phyloP scores from a whole-genome alignment of 1,140 invertebrate genomes.

The Drosophila quadrilineata region DNA sequence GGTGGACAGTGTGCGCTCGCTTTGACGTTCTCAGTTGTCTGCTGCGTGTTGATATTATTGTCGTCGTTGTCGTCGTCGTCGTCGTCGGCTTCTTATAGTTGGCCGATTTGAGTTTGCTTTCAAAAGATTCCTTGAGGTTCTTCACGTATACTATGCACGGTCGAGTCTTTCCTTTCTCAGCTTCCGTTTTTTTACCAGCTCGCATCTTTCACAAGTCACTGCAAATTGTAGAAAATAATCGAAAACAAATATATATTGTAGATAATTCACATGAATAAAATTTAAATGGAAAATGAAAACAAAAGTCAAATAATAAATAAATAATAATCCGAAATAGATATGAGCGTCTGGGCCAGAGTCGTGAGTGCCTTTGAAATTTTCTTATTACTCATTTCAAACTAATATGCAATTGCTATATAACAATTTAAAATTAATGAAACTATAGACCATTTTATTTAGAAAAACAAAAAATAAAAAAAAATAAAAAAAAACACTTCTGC shows the following conservation, averaged over 20 bases:
- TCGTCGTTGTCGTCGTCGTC: no score
- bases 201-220: constrained; percentile 69
- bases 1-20: no score
- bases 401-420: neutral
- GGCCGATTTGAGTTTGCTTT: constrained; percentile 3
- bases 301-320: constrained; percentile 16
- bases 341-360: constrained; percentile 4
- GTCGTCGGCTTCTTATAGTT: constrained; percentile 8
- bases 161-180: constrained; percentile 62
- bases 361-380: constrained; percentile 7
- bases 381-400: neutral
- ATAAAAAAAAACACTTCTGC: neutral
- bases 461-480: neutral
- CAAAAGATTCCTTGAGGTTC: constrained; percentile 48
- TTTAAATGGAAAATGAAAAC: constrained; percentile 19
- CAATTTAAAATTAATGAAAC: neutral
- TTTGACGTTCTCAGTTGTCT: no score
- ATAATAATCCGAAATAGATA: constrained; percentile 28
- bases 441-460: neutral
- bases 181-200: constrained; percentile 61
- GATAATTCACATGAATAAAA: no score
- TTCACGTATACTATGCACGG: constrained; percentile 62
- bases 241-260: constrained; percentile 20
- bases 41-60: no score
- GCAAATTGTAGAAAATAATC: constrained; percentile 11